phyloP scores from a whole-genome alignment of 2,797 vertebrate genomes.

The Mallotus villosus region DNA sequence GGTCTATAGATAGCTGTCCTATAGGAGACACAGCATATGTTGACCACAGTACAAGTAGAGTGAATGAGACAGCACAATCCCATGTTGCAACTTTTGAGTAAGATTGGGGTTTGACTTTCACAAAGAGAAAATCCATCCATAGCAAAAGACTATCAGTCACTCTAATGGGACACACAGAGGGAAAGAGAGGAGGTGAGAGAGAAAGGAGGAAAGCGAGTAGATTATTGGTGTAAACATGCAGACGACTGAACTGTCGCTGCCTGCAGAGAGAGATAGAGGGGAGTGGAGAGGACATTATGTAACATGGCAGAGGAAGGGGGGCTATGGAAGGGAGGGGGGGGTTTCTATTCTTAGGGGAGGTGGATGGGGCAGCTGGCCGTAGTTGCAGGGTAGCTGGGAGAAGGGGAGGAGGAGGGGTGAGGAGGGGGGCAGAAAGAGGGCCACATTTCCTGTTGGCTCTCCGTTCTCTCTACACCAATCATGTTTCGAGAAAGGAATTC shows the following conservation, averaged over 20 bases:
- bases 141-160: background rate
- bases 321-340: conserved; percentile 17
- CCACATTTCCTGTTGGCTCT: background rate
- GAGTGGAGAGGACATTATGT: conserved; percentile 36
- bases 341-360: conserved; percentile 57
- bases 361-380: conserved; percentile 41
- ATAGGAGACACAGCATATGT: background rate
- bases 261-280: conserved; percentile 9
- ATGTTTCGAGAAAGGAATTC: background rate
- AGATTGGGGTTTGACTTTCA: no score
- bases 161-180: background rate
- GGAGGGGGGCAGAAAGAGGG: conserved; percentile 4
- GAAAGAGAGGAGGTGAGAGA: background rate
- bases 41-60: no score
- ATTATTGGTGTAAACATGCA: conserved; percentile 16
- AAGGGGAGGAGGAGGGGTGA: conserved; percentile 15
- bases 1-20: background rate
- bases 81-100: no score
- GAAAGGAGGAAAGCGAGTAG: background rate
- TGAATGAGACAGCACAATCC: background rate
- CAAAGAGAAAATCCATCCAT: no score
- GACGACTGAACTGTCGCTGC: background rate
- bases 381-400: conserved; percentile 20
- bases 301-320: conserved; percentile 42
- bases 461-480: background rate